These are phyloP conservation scores for Ptyas mucosa DNA, from an alignment of 2,113 vertebrate genomes.

Conservation along the genomic window DNA sequence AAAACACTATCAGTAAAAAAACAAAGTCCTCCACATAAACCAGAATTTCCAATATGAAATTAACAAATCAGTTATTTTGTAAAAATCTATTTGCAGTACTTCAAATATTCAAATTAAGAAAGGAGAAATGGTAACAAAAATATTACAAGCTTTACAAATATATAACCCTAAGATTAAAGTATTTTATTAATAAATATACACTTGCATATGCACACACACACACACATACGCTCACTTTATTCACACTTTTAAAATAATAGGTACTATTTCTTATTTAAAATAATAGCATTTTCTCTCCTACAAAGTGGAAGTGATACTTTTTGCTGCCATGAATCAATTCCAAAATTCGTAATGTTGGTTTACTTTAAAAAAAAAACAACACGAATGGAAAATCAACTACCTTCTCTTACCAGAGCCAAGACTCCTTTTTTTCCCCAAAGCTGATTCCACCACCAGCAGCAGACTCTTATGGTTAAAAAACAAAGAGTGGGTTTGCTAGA, in stretches of 20 bases:
- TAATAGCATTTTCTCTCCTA: neutral
- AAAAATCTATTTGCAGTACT: neutral
- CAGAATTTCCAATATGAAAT: neutral
- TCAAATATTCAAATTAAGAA: neutral
- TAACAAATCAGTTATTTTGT: neutral
- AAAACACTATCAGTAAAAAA: neutral
- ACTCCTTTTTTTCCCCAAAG: neutral
- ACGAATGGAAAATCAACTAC: neutral
- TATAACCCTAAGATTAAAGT: neutral
- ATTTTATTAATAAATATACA: neutral
- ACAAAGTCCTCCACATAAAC: neutral
- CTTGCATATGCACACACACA: too few species aligned
- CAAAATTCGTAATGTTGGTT: neutral
- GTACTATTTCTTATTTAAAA: neutral
- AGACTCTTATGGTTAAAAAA: conserved; percentile 12
- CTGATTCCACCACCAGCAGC: neutral
- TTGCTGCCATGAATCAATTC: neutral
- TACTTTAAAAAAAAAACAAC: neutral
- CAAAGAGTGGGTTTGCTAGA: conserved; percentile 18
- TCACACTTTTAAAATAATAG: neutral
- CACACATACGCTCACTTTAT: neutral
- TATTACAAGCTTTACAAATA: neutral
- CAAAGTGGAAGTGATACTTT: neutral
- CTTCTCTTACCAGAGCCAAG: conserved; percentile 14
- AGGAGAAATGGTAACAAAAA: neutral